These are phyloP conservation scores for Hippolais icterina DNA, from an alignment of 2,113 vertebrate species.

Conservation along the genomic window DNA sequence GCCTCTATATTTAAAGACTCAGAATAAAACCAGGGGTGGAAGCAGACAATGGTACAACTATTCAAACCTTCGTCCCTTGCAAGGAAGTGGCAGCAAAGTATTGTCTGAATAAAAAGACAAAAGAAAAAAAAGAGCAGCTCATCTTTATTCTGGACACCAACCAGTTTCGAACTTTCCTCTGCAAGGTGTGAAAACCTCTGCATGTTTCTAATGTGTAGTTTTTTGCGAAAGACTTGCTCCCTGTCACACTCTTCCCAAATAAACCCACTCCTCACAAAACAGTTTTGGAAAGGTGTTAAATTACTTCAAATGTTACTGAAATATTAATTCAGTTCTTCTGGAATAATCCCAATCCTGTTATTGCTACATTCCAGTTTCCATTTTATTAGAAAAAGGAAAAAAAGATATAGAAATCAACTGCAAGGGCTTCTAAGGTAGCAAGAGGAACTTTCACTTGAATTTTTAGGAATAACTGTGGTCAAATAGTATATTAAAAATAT, in stretches of 20 bases:
- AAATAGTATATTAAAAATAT: not conserved
- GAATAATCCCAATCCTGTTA: not conserved
- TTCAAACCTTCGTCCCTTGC: not conserved
- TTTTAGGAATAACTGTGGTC: not conserved
- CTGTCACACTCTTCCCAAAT: not conserved
- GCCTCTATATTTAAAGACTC: constrained; percentile 56
- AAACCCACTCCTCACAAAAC: not conserved
- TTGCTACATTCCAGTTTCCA: not conserved
- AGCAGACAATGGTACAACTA: not conserved
- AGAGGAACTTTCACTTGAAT: not conserved
- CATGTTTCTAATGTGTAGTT: not conserved
- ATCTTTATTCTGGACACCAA: not conserved
- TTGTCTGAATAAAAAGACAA: not conserved
- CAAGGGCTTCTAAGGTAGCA: not conserved
- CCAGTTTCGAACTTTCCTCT: not conserved
- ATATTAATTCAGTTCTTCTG: not conserved
- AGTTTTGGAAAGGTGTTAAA: not conserved
- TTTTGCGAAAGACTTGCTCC: not conserved
- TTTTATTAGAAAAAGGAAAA: not conserved
- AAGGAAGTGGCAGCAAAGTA: not conserved
- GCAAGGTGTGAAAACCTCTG: not conserved
- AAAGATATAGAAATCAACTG: not conserved
- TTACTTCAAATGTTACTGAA: not conserved
- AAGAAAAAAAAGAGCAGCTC: not conserved
- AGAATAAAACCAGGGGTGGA: constrained; percentile 34